phyloP scores from a whole-genome alignment of 2,113 vertebrate species.

The Galeopterus variegatus region DNA sequence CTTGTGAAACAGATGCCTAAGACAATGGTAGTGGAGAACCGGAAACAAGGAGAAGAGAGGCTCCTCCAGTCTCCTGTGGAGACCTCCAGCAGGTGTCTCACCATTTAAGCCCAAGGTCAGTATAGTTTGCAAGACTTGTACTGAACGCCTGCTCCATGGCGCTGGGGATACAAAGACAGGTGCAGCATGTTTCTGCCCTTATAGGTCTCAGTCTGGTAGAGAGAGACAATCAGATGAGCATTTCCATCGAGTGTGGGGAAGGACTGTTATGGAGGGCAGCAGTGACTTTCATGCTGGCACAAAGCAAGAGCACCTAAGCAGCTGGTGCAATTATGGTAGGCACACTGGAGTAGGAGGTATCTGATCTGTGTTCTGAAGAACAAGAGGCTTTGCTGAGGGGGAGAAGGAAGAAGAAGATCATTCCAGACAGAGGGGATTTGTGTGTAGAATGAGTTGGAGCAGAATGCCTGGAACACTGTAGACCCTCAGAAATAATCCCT shows the following conservation, averaged over 20 bases:
- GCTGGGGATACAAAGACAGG: background rate
- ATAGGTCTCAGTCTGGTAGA: background rate
- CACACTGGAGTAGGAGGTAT: fast-evolving
- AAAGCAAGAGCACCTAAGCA: background rate
- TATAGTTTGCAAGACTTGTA: background rate
- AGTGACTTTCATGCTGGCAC: no score
- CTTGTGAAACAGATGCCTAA: background rate
- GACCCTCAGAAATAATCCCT: background rate
- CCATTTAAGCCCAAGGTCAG: background rate
- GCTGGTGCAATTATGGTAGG: background rate
- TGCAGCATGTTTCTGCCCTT: background rate
- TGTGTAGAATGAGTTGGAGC: background rate
- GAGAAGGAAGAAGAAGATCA: background rate
- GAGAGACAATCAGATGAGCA: no score
- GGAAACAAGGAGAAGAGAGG: background rate
- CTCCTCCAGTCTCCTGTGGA: background rate
- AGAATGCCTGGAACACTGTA: background rate
- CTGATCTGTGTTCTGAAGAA: background rate
- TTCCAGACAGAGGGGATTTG: background rate
- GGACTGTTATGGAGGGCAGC: fast-evolving
- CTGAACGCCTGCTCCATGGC: background rate
- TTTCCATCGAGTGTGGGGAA: background rate
- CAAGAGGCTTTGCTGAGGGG: background rate
- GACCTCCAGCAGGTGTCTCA: background rate
- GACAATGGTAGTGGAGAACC: background rate